These are phyloP conservation scores for Cydia strobilella DNA, from an alignment of 1,140 invertebrate species.

Conservation along the genomic window DNA sequence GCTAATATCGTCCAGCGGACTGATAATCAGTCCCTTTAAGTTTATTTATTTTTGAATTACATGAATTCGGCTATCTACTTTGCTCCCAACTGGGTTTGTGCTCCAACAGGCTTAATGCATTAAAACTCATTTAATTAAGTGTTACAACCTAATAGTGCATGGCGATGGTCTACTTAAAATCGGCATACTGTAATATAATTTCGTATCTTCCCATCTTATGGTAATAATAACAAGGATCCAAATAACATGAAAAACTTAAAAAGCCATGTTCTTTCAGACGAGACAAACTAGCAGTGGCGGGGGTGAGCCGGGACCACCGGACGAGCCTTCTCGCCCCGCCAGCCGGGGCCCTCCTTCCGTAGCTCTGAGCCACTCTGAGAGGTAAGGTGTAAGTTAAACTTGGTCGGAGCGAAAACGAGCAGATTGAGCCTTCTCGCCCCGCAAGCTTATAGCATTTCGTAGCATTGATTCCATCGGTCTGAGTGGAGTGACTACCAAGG, in stretches of 20 bases:
- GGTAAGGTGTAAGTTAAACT: conserved; percentile 43
- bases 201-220: no score
- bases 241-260: not conserved
- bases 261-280: conserved; percentile 47
- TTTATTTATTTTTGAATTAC: no score
- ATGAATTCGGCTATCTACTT: no score
- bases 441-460: not conserved
- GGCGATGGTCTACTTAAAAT: no score
- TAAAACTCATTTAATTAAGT: no score
- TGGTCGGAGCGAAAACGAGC: conserved; percentile 55
- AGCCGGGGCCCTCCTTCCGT: conserved; percentile 53
- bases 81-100: no score
- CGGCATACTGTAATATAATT: no score
- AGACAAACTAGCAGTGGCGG: conserved; percentile 66
- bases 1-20: no score
- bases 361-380: conserved; percentile 65
- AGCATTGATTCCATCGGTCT: not conserved
- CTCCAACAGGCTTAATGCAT: no score
- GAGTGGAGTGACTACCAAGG: not conserved
- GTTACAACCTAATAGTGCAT: no score
- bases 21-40: no score
- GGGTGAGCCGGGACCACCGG: conserved; percentile 66
- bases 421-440: conserved; percentile 40
- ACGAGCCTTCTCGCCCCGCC: conserved; percentile 54
- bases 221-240: no score